A percentile compares a stretch with the other conserved stretches of the same genome.
Evolutionary conservation across 2,113 vertebrate species (phyloP).

Genomic region (Spermophilus dauricus): DNA sequence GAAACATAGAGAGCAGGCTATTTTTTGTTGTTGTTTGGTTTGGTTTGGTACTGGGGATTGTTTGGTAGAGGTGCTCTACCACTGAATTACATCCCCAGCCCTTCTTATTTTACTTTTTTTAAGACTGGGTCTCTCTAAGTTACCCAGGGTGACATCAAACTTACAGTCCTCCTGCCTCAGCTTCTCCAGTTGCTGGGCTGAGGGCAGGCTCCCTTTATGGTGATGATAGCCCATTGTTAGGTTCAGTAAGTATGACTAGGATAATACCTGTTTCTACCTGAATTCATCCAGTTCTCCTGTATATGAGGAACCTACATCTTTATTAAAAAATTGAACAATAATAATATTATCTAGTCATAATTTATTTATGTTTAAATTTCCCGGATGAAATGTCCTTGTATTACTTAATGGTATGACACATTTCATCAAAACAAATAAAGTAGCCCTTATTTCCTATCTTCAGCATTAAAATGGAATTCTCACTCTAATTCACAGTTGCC

Average conservation of each 20-base stretch:
- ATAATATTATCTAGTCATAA: slow-evolving; percentile 1
- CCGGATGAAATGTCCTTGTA: slow-evolving; percentile 23
- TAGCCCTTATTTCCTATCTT: slow-evolving; percentile 35
- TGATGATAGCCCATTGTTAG: neutral
- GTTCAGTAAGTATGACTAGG: neutral
- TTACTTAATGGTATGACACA: slow-evolving; percentile 50
- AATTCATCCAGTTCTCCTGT: neutral
- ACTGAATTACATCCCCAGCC: too few species aligned
- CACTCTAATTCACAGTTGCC: slow-evolving; percentile 53
- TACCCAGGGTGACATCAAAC: too few species aligned
- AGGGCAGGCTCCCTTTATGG: neutral
- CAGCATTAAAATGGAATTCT: slow-evolving; percentile 13
- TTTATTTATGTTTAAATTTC: slow-evolving; percentile 39
- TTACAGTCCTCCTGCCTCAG: too few species aligned
- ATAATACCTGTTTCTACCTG: neutral
- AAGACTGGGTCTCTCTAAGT: too few species aligned
- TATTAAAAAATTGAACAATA: slow-evolving; percentile 32
- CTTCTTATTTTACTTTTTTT: too few species aligned
- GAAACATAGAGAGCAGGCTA: neutral
- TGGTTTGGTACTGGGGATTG: too few species aligned
- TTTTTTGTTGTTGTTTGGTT: too few species aligned
- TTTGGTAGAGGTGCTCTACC: too few species aligned
- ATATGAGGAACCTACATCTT: neutral
- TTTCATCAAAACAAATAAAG: slow-evolving; percentile 56
- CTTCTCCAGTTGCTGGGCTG: too few species aligned